Base-by-base conservation (phyloP, 2,888 invertebrate species). In the Euclidia mi region DNA sequence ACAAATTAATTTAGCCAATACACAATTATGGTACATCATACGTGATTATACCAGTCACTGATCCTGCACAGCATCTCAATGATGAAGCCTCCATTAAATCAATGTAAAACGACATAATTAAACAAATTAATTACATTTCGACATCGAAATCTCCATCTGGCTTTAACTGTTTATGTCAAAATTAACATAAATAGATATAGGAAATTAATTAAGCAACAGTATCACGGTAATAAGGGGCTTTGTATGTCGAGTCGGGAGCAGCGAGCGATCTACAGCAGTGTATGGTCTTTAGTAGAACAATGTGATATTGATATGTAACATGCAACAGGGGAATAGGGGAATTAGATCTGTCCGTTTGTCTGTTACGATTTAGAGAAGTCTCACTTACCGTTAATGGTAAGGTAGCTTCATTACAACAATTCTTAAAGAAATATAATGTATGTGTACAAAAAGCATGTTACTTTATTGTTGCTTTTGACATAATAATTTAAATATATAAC, bases 151-250 rank as follows among this genome's bases (percentile, higher is more conserved):
- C 29, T 46, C 42, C 41, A 35, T 41, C 42, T 41, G 9, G 17
- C 32, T 52, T 45, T 45, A 40, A 11, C 38, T 52, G 25, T 49
- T 25, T 49, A 18, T 42, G 29, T 17, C 35, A 3, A 35, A 28
- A 34, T 53, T 32, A 41, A 18, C 46, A 53, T 18, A 46, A 52
- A 40, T n/a, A n/a, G n/a, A n/a, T 40, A 52, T 31, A 34, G 31
- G 25, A 41, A 14, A 51, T 52, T 52, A 45, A 52, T 52, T 52
- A 52, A 40, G 20, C 12, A n/a, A n/a, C n/a, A n/a, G 9, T 11
- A 25, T 44, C 10, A 7, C 12, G 34, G 31, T 14, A n/a, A 31
- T 14, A 34, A 17, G 15, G 9, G 45, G 44, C 17, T 52, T 28
- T 11, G n/a, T 42, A 52, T 35, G 11, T 15, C 32, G 28, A 29